A percentile compares a stretch with the other conserved stretches of the same genome.
phyloP scores from a whole-genome alignment of 2,113 vertebrate genomes.

The Catharus minimus region DNA sequence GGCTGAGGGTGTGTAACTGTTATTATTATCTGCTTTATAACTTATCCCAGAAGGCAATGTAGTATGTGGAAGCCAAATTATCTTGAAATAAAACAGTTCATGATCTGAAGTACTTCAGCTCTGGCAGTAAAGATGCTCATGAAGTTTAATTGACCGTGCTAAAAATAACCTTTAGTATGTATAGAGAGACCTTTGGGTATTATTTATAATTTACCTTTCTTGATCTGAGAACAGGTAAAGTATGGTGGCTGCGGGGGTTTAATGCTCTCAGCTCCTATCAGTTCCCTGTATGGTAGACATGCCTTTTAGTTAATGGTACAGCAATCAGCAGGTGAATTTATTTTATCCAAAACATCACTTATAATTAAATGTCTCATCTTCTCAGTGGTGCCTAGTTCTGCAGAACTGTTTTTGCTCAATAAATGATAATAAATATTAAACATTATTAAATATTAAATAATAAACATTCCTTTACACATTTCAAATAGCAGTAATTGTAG shows the following conservation, averaged over 20 bases:
- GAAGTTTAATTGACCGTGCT: neutral
- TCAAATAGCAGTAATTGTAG: neutral
- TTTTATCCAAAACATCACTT: neutral
- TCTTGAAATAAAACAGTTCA: conserved; percentile 9
- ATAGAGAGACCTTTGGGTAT: neutral
- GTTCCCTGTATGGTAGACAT: neutral
- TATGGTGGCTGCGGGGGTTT: neutral
- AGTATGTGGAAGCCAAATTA: neutral
- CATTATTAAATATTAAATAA: neutral
- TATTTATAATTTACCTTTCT: neutral
- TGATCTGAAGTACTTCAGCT: neutral
- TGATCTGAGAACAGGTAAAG: neutral
- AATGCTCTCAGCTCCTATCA: neutral
- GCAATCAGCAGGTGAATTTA: neutral
- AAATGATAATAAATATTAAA: too few relatives aligned
- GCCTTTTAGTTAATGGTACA: neutral
- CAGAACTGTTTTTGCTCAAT: neutral
- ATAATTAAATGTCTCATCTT: neutral
- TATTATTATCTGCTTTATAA: conserved; percentile 5
- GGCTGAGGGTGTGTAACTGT: neutral
- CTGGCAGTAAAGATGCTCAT: neutral
- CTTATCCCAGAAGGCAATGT: neutral
- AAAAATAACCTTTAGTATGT: neutral
- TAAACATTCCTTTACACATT: neutral
- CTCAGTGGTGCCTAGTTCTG: neutral